Conservation (phyloP, 2,888 invertebrate species). For the Syritta pipiens region DNA sequence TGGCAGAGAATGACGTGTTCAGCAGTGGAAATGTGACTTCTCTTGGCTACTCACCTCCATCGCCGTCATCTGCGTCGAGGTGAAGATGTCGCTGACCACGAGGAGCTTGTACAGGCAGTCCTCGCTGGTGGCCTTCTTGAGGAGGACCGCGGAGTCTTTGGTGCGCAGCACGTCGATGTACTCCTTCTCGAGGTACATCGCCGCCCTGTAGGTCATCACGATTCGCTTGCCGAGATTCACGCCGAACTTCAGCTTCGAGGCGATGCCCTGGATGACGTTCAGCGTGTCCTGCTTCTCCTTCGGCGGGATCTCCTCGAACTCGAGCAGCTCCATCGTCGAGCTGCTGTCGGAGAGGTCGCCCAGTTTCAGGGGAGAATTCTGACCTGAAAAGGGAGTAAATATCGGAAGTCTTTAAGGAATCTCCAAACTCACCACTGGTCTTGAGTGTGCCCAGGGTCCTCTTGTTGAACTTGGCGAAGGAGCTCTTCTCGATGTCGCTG, state of each 20-base stretch:
- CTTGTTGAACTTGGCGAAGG: constrained; percentile 78
- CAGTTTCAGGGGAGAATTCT: constrained; percentile 60
- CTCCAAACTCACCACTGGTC: constrained; percentile 21
- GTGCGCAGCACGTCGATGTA: constrained; percentile 81
- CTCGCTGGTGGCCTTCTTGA: constrained; percentile 81
- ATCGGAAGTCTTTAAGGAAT: neutral
- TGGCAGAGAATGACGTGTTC: constrained; percentile 70
- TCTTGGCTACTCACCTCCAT: constrained; percentile 76
- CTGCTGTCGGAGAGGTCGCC: constrained; percentile 75
- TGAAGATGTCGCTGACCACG: constrained; percentile 82
- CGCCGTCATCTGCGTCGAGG: constrained; percentile 81
- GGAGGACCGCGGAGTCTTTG: constrained; percentile 80
- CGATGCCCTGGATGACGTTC: constrained; percentile 80
- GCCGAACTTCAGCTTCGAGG: constrained; percentile 81
- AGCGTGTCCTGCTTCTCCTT: constrained; percentile 77
- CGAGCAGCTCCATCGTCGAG: constrained; percentile 73
- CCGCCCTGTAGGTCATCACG: constrained; percentile 81
- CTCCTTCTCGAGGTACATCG: constrained; percentile 81
- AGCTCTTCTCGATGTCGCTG: constrained; percentile 77
- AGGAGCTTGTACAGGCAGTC: constrained; percentile 82
- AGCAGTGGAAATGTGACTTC: neutral
- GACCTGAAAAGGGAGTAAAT: constrained; percentile 52
- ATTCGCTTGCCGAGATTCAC: constrained; percentile 81
- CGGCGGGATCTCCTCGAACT: constrained; percentile 78
- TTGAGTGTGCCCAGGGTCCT: constrained; percentile 73